Evolutionary conservation across 2,113 vertebrate species (phyloP).

Genomic region (Actinemys pallida): DNA sequence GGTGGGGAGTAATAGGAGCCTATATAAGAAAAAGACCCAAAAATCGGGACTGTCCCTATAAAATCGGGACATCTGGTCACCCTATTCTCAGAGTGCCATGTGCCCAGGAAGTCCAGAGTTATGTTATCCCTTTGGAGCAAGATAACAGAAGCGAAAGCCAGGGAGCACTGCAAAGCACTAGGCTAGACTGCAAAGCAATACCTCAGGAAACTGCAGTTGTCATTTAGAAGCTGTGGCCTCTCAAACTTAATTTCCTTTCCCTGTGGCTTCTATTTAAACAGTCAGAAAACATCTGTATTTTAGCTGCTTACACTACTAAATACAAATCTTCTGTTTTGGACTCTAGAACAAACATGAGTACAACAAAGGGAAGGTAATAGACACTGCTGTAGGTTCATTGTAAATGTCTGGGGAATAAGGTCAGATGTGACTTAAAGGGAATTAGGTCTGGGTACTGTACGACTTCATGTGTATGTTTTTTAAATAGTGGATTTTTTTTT

Average conservation of each 20-base stretch:
- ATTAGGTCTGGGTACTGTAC: neutral
- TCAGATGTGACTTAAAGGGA: neutral
- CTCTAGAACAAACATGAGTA: neutral
- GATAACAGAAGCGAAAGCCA: neutral
- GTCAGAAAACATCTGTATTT: neutral
- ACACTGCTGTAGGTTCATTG: neutral
- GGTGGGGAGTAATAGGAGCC: too few species aligned
- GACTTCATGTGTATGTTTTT: neutral
- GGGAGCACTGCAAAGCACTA: neutral
- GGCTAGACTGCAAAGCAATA: neutral
- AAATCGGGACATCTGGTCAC: too few species aligned
- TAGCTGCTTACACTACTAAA: neutral
- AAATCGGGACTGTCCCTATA: too few species aligned
- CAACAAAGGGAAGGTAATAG: neutral
- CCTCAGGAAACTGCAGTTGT: neutral
- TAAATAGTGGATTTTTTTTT: too few species aligned
- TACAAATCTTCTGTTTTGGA: neutral
- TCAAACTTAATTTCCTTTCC: neutral
- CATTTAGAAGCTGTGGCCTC: neutral
- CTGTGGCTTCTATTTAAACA: neutral
- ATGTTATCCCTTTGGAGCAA: neutral
- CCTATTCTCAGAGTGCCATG: neutral
- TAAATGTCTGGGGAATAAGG: neutral
- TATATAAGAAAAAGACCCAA: too few species aligned
- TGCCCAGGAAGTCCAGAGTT: neutral